Evolutionary conservation across 2,113 vertebrate genomes (phyloP).

Genomic region (Xiphophorus hellerii): DNA sequence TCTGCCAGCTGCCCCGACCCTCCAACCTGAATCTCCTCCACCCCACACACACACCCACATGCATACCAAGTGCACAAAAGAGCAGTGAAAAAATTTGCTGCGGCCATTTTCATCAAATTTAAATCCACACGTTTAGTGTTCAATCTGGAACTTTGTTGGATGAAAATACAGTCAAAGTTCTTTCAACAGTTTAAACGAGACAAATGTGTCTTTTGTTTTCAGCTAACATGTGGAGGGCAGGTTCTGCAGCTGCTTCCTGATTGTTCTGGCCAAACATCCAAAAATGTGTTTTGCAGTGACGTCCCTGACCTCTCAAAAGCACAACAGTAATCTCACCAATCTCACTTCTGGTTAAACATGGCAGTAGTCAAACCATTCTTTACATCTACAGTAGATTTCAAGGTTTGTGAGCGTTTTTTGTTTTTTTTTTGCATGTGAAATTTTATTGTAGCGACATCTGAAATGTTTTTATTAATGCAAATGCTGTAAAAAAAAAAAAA

Average conservation of each 20-base stretch:
- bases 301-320: not conserved
- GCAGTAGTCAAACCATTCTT: not conserved
- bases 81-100: not conserved
- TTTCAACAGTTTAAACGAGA: not conserved
- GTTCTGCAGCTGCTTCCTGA: not conserved
- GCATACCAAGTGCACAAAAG: not conserved
- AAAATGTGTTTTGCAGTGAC: not conserved
- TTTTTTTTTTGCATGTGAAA: not conserved
- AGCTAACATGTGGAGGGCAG: not conserved
- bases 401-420: not conserved
- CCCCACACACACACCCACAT: not conserved
- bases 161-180: not conserved
- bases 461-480: not conserved
- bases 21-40: constrained; percentile 1
- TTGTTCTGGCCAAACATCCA: not conserved
- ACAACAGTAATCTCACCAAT: not conserved
- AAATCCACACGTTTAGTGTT: not conserved
- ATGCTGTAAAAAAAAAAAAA: not conserved
- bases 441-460: not conserved
- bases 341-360: not conserved
- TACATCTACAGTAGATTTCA: not conserved
- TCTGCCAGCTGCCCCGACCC: constrained; percentile 3
- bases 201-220: no score
- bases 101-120: not conserved
- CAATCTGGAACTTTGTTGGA: not conserved